Base-by-base conservation (phyloP, 2,797 vertebrate species). In the Sciurus vulgaris region DNA sequence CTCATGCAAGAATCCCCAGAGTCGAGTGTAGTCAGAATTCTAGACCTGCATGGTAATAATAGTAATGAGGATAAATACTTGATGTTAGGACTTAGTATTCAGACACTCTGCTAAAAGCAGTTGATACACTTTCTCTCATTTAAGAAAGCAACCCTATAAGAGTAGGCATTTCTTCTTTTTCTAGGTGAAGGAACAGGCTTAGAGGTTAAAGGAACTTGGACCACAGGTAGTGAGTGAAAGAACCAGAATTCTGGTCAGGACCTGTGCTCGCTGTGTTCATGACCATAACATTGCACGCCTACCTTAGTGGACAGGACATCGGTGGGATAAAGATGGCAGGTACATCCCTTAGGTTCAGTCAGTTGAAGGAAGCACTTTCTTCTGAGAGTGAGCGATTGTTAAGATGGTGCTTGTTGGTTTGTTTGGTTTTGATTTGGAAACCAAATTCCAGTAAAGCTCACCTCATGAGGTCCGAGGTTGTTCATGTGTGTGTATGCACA, bases 371-470 rank as follows among this genome's bases (percentile, higher is more conserved):
- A 83, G 74, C 77, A 5, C 44, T 96, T 74, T 51, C 67, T 92
- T 85, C 24, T 84, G 69, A 91, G 35, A 70, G n/a, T 44, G 86
- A 93, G 59, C 44, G 56, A 35, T 33, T 85, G 65, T 63, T 87
- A 51, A 72, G 70, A 49, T 59, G 26, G 51, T 41, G 11, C 61
- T 87, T 92, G 74, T 20, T 51, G 92, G 78, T 67, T 78, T 28
- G 10, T 89, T 90, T 69, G 86, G 3, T 69, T 85, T 90, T 77
- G 30, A 67, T 24, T 93, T 77, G 56, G 91, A 81, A 93, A 28
- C 35, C 88, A 96, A 17, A 44, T 92, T 28, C 77, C 11, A 79
- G 56, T 20, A 51, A 86, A 44, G 51, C 44, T 69, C 8, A 63
- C 35, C 56, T 95, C 56, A 49, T 22, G 38, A 77, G 44, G 28